Percentiles rank a stretch among this genome's conserved stretches.
Conservation (phyloP, 2,888 invertebrate species). For the Papilio demoleus region DNA sequence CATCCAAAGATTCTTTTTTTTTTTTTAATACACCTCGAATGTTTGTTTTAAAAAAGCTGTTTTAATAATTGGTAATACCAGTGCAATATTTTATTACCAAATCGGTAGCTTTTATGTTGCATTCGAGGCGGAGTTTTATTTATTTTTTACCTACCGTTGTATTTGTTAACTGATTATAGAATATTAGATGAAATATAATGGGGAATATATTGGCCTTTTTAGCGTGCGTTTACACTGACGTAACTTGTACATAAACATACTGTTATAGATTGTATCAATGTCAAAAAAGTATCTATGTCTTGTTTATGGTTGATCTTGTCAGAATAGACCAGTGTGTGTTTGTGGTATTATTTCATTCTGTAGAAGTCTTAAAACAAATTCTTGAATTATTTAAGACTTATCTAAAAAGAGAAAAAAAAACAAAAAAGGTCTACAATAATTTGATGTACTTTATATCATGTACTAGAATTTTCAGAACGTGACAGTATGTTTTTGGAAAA, state of each 20-base stretch:
- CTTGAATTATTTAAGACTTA: too few species aligned
- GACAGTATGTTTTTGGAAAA: constrained; percentile 42
- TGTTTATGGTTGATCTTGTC: too few species aligned
- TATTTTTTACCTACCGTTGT: constrained; percentile 47
- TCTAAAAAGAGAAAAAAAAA: too few species aligned
- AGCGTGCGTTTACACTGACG: neutral
- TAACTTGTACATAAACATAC: neutral
- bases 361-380: too few species aligned
- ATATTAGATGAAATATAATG: constrained; percentile 42
- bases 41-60: constrained; percentile 25
- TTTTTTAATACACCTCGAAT: constrained; percentile 38
- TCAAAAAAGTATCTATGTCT: too few species aligned
- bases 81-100: constrained; percentile 42
- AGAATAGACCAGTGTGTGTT: too few species aligned
- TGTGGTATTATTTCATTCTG: too few species aligned
- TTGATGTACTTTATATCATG: too few species aligned
- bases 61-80: constrained; percentile 42
- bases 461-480: too few species aligned
- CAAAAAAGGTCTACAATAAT: too few species aligned
- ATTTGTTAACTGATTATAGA: constrained; percentile 47
- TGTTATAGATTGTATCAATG: neutral
- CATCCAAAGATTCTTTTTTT: constrained; percentile 60
- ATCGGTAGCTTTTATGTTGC: constrained; percentile 45
- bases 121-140: constrained; percentile 47
- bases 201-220: constrained; percentile 68